These are phyloP conservation scores for Meta bourneti DNA, from an alignment of 2,888 invertebrate genomes.

Conservation along the genomic window DNA sequence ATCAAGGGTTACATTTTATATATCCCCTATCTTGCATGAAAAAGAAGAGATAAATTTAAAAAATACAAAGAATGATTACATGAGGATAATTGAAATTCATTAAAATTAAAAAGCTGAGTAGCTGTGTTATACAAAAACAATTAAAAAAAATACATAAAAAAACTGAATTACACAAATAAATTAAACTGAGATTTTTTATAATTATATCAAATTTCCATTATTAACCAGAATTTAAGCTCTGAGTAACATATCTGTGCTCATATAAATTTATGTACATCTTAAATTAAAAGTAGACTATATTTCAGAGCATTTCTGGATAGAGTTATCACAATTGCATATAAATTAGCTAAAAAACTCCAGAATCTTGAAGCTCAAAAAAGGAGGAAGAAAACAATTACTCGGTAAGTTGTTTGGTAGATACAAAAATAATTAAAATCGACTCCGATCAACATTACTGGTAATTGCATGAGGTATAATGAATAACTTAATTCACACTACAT, in stretches of 20 bases:
- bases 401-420: conserved; percentile 21
- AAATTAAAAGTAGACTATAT: conserved; percentile 41
- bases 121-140: conserved; percentile 16
- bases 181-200: conserved; percentile 34
- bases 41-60: conserved; percentile 37
- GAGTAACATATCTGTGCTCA: conserved; percentile 52
- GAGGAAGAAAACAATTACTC: conserved; percentile 17
- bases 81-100: background rate
- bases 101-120: conserved; percentile 27
- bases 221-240: conserved; percentile 62
- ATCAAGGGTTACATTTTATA: conserved; percentile 15
- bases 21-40: conserved; percentile 7
- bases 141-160: conserved; percentile 33
- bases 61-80: conserved; percentile 7
- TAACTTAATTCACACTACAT: conserved; percentile 18
- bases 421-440: conserved; percentile 39
- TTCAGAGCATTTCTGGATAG: conserved; percentile 46
- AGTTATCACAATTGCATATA: conserved; percentile 50
- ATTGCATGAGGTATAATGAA: conserved; percentile 42
- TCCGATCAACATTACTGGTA: conserved; percentile 46
- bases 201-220: conserved; percentile 18
- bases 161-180: conserved; percentile 29
- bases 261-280: conserved; percentile 44
- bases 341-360: conserved; percentile 60
- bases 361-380: conserved; percentile 57